These are phyloP conservation scores for Euphonia xanthogaster DNA, from an alignment of 2,797 vertebrate species.

Conservation along the genomic window DNA sequence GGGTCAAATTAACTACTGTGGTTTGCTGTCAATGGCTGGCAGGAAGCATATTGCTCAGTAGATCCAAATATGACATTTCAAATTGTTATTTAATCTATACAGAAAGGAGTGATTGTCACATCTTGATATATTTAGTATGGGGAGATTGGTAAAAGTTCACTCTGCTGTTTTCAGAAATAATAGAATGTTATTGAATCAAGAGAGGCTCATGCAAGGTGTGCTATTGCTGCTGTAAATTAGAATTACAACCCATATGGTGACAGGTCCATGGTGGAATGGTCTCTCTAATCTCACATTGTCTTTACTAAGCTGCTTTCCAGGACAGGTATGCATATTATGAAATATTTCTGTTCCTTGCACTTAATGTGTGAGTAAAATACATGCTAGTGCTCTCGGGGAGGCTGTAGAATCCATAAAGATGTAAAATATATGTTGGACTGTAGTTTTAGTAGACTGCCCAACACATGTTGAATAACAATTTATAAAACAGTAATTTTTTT, in stretches of 20 bases:
- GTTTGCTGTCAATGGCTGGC: constrained; percentile 5
- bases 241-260: constrained; percentile 38
- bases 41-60: constrained; percentile 9
- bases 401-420: background rate
- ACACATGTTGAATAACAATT: background rate
- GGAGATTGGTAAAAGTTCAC: constrained; percentile 39
- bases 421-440: background rate
- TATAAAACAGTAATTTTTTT: background rate
- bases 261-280: constrained; percentile 9
- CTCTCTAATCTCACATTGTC: background rate
- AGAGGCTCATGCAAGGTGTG: constrained; percentile 1
- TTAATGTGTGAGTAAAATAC: background rate
- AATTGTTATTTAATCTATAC: constrained; percentile 47
- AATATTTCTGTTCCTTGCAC: constrained; percentile 20
- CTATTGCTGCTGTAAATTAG: constrained; percentile 54
- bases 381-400: background rate
- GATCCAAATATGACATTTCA: constrained; percentile 17
- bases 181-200: constrained; percentile 39
- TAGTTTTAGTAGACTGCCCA: background rate
- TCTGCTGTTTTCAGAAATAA: constrained; percentile 37
- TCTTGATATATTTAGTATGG: constrained; percentile 32
- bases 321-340: background rate
- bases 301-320: constrained; percentile 17
- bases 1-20: constrained; percentile 23
- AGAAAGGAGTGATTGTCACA: constrained; percentile 38